Evolutionary conservation across 2,113 vertebrate species (phyloP).

Genomic region (Polyodon spathula): DNA sequence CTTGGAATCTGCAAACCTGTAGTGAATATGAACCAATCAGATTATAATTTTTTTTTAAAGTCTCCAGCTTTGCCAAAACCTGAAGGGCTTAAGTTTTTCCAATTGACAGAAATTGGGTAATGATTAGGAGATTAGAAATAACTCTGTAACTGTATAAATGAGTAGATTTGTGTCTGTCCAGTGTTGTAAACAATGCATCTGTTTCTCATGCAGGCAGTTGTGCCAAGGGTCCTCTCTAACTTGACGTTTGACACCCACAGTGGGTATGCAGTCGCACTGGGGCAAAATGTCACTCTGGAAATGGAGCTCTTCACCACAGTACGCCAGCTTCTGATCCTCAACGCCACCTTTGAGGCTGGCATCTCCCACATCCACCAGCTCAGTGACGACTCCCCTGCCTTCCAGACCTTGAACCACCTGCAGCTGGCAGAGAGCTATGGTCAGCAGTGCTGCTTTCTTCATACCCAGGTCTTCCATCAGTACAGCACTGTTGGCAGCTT

Average conservation of each 20-base stretch:
- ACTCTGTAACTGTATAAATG: too few relatives aligned
- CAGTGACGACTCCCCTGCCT: background rate
- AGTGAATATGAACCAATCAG: too few relatives aligned
- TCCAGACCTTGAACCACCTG: slow-evolving; percentile 1
- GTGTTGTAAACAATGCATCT: too few relatives aligned
- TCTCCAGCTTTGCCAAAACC: too few relatives aligned
- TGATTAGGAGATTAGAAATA: too few relatives aligned
- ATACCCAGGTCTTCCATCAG: slow-evolving; percentile 9
- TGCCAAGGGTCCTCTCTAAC: slow-evolving; percentile 12
- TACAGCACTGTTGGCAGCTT: slow-evolving; percentile 14
- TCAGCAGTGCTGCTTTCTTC: slow-evolving; percentile 15
- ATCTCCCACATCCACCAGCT: slow-evolving; percentile 9
- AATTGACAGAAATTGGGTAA: too few relatives aligned
- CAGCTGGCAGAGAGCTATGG: slow-evolving; percentile 16
- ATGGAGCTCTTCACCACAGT: slow-evolving; percentile 20
- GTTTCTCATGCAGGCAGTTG: slow-evolving; percentile 7
- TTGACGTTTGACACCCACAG: slow-evolving; percentile 11
- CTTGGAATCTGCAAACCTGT: too few relatives aligned
- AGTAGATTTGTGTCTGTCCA: too few relatives aligned
- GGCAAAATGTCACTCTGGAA: slow-evolving; percentile 22
- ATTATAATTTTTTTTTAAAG: too few relatives aligned
- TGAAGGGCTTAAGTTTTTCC: too few relatives aligned
- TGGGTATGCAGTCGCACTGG: slow-evolving; percentile 16
- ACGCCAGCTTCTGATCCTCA: slow-evolving; percentile 17
- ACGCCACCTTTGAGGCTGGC: slow-evolving; percentile 14